Evolutionary conservation across 2,797 vertebrate genomes (phyloP).

Genomic region (Enoplosus armatus): DNA sequence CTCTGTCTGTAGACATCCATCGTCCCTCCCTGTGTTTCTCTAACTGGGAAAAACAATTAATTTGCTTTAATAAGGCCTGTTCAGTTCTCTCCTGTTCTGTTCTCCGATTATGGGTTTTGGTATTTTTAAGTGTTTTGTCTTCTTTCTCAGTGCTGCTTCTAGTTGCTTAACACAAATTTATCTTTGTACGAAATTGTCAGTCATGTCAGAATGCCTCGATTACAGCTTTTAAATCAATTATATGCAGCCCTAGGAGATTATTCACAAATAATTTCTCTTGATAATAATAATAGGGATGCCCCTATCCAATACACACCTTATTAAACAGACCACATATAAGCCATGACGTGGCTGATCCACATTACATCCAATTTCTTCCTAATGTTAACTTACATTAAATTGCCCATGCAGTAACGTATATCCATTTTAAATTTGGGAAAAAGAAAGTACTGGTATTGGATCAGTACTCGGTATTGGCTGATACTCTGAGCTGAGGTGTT

Average conservation of each 20-base stretch:
- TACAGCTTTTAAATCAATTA: background rate
- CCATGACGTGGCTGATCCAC: background rate
- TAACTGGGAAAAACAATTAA: background rate
- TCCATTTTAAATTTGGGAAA: background rate
- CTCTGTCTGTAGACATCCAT: constrained; percentile 15
- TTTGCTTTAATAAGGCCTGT: constrained; percentile 7
- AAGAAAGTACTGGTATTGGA: background rate
- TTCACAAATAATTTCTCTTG: background rate
- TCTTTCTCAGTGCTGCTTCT: background rate
- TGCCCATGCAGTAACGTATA: background rate
- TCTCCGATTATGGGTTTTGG: background rate
- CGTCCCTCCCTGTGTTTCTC: constrained; percentile 1
- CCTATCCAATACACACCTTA: background rate
- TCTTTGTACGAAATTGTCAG: background rate
- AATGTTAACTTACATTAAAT: background rate
- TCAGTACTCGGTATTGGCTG: background rate
- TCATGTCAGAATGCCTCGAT: background rate
- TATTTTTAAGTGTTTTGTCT: background rate
- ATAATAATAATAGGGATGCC: background rate
- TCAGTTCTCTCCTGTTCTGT: background rate
- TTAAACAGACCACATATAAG: background rate
- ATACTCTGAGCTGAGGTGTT: background rate
- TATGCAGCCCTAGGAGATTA: background rate
- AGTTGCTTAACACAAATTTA: background rate
- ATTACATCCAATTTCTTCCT: background rate